Conservation (phyloP, 23 tunicate genomes). For the Oikopleura dioica region DNA sequence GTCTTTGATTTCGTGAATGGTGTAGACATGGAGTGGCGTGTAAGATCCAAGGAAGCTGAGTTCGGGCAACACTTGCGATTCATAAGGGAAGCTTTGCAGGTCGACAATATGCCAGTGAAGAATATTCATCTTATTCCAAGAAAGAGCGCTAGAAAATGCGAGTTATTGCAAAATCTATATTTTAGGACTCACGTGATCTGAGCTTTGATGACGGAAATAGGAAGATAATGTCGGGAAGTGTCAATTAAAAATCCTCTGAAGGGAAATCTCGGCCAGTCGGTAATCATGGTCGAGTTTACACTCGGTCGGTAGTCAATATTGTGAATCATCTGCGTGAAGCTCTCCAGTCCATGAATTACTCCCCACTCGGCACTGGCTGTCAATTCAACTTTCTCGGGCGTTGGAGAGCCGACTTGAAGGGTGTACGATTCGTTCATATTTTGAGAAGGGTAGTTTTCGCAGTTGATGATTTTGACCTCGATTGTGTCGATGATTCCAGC, state of each 20-base stretch:
- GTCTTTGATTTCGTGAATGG: not conserved
- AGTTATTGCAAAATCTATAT: too few species aligned
- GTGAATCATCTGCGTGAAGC: not conserved
- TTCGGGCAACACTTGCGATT: slow-evolving; percentile 40
- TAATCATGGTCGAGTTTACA: slow-evolving; percentile 52
- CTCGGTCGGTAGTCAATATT: not conserved
- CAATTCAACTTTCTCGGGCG: not conserved
- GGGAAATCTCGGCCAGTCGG: slow-evolving; percentile 57
- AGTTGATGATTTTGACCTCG: too few species aligned
- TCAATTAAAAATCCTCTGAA: slow-evolving; percentile 66
- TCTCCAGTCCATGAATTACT: not conserved
- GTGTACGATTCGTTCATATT: not conserved
- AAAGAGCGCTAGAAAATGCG: too few species aligned
- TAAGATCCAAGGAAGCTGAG: slow-evolving; percentile 21
- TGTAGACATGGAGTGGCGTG: not conserved
- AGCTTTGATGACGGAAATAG: too few species aligned
- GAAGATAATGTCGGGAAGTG: too few species aligned
- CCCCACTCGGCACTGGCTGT: not conserved
- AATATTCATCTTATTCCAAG: slow-evolving; percentile 74
- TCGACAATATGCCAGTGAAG: slow-evolving; percentile 96
- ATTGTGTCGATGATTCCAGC: too few species aligned
- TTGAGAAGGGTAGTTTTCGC: not conserved
- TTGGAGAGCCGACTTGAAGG: not conserved
- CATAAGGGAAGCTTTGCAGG: slow-evolving; percentile 71
- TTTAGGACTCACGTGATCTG: too few species aligned